Evolutionary conservation across 1,140 invertebrate species (phyloP).

Genomic region (Coptotermes formosanus): DNA sequence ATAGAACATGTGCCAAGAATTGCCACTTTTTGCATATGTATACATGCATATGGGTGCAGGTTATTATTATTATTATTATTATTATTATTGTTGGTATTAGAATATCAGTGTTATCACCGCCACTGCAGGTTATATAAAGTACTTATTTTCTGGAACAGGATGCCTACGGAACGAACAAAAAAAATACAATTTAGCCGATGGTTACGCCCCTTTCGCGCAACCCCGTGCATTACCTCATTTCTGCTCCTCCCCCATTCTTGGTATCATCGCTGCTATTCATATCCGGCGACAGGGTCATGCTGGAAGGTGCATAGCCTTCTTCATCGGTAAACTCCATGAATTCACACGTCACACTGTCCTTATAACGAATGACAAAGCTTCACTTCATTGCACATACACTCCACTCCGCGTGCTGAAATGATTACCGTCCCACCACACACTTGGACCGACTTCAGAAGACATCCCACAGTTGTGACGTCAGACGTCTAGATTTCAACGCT

Average conservation of each 20-base stretch:
- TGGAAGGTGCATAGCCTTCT: background rate
- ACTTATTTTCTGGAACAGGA: too few relatives aligned
- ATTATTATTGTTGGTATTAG: too few relatives aligned
- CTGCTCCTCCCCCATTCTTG: background rate
- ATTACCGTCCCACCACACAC: background rate
- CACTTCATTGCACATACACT: background rate
- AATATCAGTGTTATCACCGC: too few relatives aligned
- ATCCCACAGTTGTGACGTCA: constrained; percentile 4
- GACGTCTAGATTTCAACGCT: background rate
- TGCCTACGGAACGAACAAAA: too few relatives aligned
- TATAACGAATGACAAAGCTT: background rate
- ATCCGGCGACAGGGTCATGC: background rate
- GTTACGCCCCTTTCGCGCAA: background rate
- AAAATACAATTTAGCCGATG: background rate
- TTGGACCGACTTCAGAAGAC: background rate
- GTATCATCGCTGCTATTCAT: background rate
- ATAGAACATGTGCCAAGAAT: too few relatives aligned
- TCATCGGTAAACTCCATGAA: background rate
- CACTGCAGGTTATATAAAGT: too few relatives aligned
- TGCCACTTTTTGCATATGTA: too few relatives aligned
- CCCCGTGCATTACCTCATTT: background rate
- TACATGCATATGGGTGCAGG: too few relatives aligned
- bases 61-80: too few relatives aligned
- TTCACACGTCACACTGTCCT: background rate
- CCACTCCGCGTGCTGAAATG: too few relatives aligned